Evolutionary conservation across 2,797 vertebrate genomes (phyloP), one percentile per base, ranked within the genome.

Genomic region (Pangasius sanitwongsei): DNA sequence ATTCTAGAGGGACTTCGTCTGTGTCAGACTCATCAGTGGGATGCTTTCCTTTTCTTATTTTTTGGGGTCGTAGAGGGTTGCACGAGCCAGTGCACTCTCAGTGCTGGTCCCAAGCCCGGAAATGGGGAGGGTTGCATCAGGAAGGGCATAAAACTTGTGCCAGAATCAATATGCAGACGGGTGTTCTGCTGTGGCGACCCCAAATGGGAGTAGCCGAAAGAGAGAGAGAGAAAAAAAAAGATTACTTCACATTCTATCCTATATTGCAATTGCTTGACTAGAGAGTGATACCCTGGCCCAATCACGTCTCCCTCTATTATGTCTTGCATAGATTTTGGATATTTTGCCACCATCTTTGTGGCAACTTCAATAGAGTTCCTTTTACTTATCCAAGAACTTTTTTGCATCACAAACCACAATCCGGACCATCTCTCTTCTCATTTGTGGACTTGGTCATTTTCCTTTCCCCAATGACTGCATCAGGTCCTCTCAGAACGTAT

Each of bases 401-500:
- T 87, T 28, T 72, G 20, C 83, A 83, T 88, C 74, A 63, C 3
- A 23, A 37, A 88, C 48, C 23, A 91, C 6, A 69, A 91, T 89
- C 12, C 37, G 0, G 41, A 89, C 31, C 88, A 91, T 84, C 31
- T 90, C 70, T 23, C 86, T 86, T 86, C 88, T 86, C 63, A 91
- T 74, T 28, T 12, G 16, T 67, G 89, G 85, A 88, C 80, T 53
- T 88, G 61, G 87, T 74, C 70, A 1, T 87, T 88, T 87, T 87
- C 53, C 87, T 80, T 89, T 88, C 85, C 88, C 84, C 55, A 90
- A 87, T 82, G 15, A 69, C 86, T 91, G 82, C n/a, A 83, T 31
- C 65, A 28, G 81, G 23, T 89, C 87, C 53, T 78, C 86, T 78
- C 77, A 84, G n/a, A 91, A 89, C 75, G 50, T 91, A 57, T 83